Evolutionary conservation across 2,888 invertebrate species (phyloP), one percentile per base, ranked within the genome.

Genomic region (Phengaris arion): DNA sequence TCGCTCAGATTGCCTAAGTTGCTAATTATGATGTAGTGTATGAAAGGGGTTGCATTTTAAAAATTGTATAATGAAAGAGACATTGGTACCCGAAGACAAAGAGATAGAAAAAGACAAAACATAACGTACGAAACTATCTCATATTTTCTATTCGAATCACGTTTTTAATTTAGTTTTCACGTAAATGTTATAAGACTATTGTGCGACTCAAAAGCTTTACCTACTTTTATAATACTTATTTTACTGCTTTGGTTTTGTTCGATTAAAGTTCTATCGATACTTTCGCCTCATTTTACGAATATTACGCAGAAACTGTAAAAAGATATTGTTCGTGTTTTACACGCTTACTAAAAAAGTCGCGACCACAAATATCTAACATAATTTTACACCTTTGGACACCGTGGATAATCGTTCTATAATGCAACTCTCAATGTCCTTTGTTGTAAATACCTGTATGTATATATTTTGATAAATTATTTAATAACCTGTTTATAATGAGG

Each of bases 1-100:
- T 15, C 22, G 12, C 51, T 22, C 15, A 51, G 46, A 51, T 51
- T 8, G 15, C 4, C 22, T 51, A 70, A 51, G 70, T 48, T 22
- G 51, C 51, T 70, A 70, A 70, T 70, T 70, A 70, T 70, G 51
- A 70, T 52, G 22, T 22, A 22, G 22, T 70, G 15, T 10, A 48
- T 6, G 9, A 48, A 48, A 70, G 51, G 51, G 70, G 15, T 15
- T 15, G 22, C 46, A 15, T 22, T n/a, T 70, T 10, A 70, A 70
- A 70, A 51, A 70, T 70, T 70, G 51, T 13, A 70, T 46, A 51
- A 51, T 10, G 51, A 70, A 70, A 52, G 70, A 70, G 70, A 70
- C 15, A 70, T 15, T 1, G 12, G 9, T 3, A 15, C 15, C 8
- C 15, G 51, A 22, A 70, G 51, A 70, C 15, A 51, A 10, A 51